Conservation (phyloP, 2,888 invertebrate genomes). For the Penaeus monodon region DNA sequence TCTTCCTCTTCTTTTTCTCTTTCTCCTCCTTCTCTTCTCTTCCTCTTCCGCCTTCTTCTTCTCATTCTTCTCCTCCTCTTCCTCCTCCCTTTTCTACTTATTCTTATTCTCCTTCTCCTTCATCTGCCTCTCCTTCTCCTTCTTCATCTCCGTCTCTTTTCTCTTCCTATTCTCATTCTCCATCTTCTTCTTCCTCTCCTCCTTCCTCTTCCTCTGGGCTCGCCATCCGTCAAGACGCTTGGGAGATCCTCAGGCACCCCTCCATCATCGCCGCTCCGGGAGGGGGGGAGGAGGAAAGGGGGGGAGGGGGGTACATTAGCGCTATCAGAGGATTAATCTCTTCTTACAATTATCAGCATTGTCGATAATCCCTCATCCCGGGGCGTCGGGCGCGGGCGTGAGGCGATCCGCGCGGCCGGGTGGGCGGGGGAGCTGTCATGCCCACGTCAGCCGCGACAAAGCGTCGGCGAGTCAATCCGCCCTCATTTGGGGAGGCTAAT, state of each 20-base stretch:
- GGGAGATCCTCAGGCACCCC: not conserved
- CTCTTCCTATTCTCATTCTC: not conserved
- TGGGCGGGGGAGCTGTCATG: conserved; percentile 38
- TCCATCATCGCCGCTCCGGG: not conserved
- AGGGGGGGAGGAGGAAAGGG: not conserved
- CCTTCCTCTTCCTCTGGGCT: not conserved
- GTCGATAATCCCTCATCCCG: conserved; percentile 8
- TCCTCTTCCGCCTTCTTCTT: too few relatives aligned
- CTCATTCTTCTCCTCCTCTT: too few relatives aligned
- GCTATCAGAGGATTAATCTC: conserved; percentile 48
- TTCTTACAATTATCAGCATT: conserved; percentile 43
- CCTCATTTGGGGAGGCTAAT: not conserved
- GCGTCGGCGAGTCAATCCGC: not conserved
- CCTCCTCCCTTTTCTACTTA: not conserved
- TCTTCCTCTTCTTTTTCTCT: too few relatives aligned
- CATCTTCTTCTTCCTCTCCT: too few relatives aligned
- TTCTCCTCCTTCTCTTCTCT: too few relatives aligned
- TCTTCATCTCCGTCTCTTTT: too few relatives aligned
- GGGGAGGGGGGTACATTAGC: conserved; percentile 47
- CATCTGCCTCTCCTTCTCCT: not conserved
- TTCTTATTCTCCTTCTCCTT: too few relatives aligned
- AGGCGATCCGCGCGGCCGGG: conserved; percentile 21
- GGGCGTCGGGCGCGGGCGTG: conserved; percentile 31
- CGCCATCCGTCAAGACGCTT: not conserved
- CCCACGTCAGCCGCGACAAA: conserved; percentile 30